Evolutionary conservation across 2,888 invertebrate genomes (phyloP), one percentile per base, ranked within the genome.

Genomic region (Dusona sp.): DNA sequence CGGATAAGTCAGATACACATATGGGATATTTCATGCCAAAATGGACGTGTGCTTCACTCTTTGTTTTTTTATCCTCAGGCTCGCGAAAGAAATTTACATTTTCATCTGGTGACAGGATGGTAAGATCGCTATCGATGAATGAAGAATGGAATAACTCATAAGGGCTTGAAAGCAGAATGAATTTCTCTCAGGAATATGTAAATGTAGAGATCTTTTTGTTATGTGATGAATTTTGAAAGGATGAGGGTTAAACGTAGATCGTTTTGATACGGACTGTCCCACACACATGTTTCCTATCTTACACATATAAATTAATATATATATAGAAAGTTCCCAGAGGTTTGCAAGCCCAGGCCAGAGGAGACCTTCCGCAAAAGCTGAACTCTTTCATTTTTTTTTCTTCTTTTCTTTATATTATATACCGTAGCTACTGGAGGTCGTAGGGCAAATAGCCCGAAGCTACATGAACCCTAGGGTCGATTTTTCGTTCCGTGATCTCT

Each of bases 371-470:
- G 78, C 81, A 83, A 78, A 83, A 83, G 78, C 73, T 80, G 45
- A 64, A 72, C 72, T 83, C 79, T 80, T 75, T 86, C 61, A 54
- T 48, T 29, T 68, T 38, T 61, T 74, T 33, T 74, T 33, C 42
- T 45, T 25, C 42, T 67, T 48, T 51, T 73, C 38, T 42, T 42
- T n/a, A 36, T 29, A 42, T 45, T 13, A 61, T 29, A 75, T 45
- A 25, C 48, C 45, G 57, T 42, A 45, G 83, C 45, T 86, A 45
- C 36, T 36, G 25, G 64, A 83, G 72, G 36, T 73, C 42, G 83
- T 68, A 79, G 79, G 45, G 84, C 79, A 86, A 86, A 84, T 84
- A 84, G 79, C 86, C 81, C 61, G 36, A 33, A 75, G 84, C 67
- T 80, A 33, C 64, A 51, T 73, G 54, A 65, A 73, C 48, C 73